Evolutionary conservation across 2,113 vertebrate species (phyloP).

Genomic region (Acrocephalus kingi): DNA sequence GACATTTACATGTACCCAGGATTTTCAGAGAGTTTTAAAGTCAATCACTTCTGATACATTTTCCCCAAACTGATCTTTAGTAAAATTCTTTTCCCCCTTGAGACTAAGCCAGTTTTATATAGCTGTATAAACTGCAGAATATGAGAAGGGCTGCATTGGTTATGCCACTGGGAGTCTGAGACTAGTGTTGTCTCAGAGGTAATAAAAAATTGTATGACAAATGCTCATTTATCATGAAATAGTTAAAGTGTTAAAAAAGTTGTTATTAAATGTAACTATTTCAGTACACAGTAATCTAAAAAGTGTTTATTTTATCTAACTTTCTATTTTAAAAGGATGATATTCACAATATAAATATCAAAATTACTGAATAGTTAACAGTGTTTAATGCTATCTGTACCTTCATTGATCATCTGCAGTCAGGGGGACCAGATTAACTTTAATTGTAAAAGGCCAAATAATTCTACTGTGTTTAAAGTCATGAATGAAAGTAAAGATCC

Average conservation of each 20-base stretch:
- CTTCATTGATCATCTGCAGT: background rate
- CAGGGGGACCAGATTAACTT: background rate
- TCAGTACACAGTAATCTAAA: background rate
- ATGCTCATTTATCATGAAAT: background rate
- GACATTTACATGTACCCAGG: background rate
- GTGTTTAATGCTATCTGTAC: background rate
- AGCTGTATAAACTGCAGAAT: background rate
- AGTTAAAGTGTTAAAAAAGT: background rate
- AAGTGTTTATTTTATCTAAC: background rate
- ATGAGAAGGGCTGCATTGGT: background rate
- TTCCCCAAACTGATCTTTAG: background rate
- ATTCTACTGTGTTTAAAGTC: background rate
- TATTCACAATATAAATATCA: background rate
- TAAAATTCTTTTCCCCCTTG: background rate
- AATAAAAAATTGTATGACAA: fast-evolving
- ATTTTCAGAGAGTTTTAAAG: background rate
- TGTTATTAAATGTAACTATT: background rate
- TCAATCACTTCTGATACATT: background rate
- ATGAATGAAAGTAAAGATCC: background rate
- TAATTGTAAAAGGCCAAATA: background rate
- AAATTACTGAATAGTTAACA: background rate
- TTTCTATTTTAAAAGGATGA: background rate
- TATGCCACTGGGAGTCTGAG: background rate
- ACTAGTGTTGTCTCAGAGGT: background rate
- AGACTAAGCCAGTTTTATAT: background rate